Conservation (phyloP, 1,140 invertebrate genomes). For the Tetranychus urticae region DNA sequence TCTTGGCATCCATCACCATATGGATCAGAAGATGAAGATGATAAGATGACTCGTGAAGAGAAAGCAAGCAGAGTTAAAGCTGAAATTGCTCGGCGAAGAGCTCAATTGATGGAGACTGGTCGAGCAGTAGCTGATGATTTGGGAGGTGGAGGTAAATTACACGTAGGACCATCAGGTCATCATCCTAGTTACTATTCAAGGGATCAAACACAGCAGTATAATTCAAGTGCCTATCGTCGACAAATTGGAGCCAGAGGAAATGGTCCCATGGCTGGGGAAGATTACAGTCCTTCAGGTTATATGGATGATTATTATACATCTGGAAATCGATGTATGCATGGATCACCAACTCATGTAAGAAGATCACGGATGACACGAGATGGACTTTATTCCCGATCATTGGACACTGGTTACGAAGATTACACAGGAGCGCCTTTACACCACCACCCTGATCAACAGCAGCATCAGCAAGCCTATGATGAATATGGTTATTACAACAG, state of each 20-base stretch:
- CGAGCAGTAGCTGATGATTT: background rate
- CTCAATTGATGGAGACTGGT: slow-evolving; percentile 35
- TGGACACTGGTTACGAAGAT: background rate
- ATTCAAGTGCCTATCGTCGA: background rate
- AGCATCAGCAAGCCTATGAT: too few relatives aligned
- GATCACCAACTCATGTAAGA: background rate
- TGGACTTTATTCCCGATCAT: background rate
- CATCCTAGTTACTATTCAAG: background rate
- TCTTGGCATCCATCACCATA: slow-evolving; percentile 35
- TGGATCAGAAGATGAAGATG: slow-evolving; percentile 26
- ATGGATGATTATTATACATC: background rate
- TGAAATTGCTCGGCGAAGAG: slow-evolving; percentile 33
- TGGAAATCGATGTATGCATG: background rate
- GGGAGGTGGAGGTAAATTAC: background rate
- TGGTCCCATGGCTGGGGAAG: background rate
- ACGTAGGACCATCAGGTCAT: background rate
- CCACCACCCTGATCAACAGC: too few relatives aligned
- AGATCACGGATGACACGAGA: background rate
- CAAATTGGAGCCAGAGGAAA: background rate
- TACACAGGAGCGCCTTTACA: background rate
- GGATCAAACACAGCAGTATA: background rate
- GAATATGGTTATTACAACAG: too few relatives aligned
- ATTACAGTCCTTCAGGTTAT: background rate
- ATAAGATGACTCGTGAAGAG: slow-evolving; percentile 28
- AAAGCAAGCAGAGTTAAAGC: slow-evolving; percentile 35